Evolutionary conservation across 1,140 invertebrate genomes (phyloP).

Genomic region (Pseudomyrmex pallidus): DNA sequence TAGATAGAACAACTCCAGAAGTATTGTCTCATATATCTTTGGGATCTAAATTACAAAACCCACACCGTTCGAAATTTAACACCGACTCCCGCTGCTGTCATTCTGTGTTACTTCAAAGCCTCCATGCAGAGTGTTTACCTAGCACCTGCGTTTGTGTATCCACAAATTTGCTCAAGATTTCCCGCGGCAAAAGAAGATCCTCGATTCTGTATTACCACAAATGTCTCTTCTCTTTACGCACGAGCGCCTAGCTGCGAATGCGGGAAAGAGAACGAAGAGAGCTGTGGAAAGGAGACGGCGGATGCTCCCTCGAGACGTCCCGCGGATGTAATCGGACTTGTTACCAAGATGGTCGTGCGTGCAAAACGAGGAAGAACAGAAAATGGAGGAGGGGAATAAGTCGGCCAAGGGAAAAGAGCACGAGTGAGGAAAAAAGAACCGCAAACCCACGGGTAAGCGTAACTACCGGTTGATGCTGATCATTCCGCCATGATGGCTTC

Average conservation of each 20-base stretch:
- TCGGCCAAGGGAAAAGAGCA: slow-evolving; percentile 53
- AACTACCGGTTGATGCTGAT: slow-evolving; percentile 84
- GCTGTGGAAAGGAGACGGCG: no score
- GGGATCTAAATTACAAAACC: slow-evolving; percentile 3
- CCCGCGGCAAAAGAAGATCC: slow-evolving; percentile 19
- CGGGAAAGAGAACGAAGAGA: neutral
- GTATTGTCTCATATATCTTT: slow-evolving; percentile 1
- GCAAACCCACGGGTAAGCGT: slow-evolving; percentile 83
- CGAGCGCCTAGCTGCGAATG: slow-evolving; percentile 12
- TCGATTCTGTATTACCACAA: slow-evolving; percentile 9
- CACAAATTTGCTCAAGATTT: slow-evolving; percentile 30
- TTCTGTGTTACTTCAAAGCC: neutral
- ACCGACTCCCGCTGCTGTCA: neutral
- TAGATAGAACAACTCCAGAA: neutral
- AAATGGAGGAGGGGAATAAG: slow-evolving; percentile 22
- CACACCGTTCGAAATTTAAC: slow-evolving; percentile 31
- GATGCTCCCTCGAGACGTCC: neutral
- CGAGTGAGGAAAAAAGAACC: slow-evolving; percentile 80
- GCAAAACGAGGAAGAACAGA: slow-evolving; percentile 41
- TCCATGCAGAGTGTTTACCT: slow-evolving; percentile 10
- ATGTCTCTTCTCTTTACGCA: slow-evolving; percentile 47
- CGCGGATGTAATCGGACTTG: slow-evolving; percentile 13
- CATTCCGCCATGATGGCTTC: slow-evolving; percentile 83
- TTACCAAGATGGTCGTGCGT: slow-evolving; percentile 26
- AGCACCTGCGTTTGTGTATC: slow-evolving; percentile 47